Evolutionary conservation across 2,888 invertebrate genomes (phyloP).

Genomic region (Zele albiditarsus): DNA sequence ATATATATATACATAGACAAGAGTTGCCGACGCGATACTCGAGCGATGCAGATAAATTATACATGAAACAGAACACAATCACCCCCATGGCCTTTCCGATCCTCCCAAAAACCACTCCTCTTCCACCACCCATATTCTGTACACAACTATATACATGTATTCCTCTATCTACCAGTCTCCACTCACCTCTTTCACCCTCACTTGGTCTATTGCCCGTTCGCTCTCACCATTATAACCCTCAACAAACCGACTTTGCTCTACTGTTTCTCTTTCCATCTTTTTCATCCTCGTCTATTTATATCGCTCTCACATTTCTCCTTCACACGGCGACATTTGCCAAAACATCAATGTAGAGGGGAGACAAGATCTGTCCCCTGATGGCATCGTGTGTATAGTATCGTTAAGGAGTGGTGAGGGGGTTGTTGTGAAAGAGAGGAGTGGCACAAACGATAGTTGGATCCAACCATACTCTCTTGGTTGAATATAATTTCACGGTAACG

Average conservation of each 20-base stretch:
- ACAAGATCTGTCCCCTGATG: background rate
- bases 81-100: conserved; percentile 54
- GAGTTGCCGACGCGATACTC: conserved; percentile 63
- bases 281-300: conserved; percentile 16
- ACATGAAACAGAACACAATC: conserved; percentile 68
- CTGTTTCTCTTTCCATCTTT: conserved; percentile 1
- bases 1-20: conserved; percentile 38
- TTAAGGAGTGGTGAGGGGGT: conserved; percentile 8
- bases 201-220: conserved; percentile 24
- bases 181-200: conserved; percentile 35
- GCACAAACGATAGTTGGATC: background rate
- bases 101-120: conserved; percentile 40
- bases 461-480: conserved; percentile 25
- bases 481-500: conserved; percentile 35
- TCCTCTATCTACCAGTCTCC: conserved; percentile 41
- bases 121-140: conserved; percentile 40
- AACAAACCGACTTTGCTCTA: conserved; percentile 12
- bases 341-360: background rate
- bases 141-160: background rate
- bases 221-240: conserved; percentile 25
- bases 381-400: conserved; percentile 17
- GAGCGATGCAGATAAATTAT: conserved; percentile 66
- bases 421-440: background rate
- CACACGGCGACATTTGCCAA: background rate
- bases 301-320: background rate